phyloP scores from a whole-genome alignment of 1,140 invertebrate species.

The Papilio polyxenes region DNA sequence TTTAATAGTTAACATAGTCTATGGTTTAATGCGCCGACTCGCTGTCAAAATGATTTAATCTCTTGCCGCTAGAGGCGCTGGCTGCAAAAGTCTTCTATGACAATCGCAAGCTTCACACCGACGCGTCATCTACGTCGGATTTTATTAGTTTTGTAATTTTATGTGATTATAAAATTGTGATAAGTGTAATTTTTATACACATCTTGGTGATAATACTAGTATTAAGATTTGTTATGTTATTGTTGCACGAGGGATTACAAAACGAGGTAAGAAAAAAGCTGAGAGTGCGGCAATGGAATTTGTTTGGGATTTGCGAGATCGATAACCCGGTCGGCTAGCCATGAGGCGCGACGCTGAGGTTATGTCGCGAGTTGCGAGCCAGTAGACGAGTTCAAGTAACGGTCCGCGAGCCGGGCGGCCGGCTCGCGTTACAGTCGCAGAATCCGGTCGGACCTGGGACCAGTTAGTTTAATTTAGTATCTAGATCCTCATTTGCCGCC shows the following conservation, averaged over 20 bases:
- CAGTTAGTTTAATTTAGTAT: slow-evolving; percentile 74
- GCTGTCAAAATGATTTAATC: slow-evolving; percentile 40
- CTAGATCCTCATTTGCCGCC: slow-evolving; percentile 75
- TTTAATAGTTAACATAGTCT: slow-evolving; percentile 18
- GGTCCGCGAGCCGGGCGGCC: slow-evolving; percentile 65
- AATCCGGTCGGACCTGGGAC: slow-evolving; percentile 73
- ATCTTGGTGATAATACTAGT: slow-evolving; percentile 78
- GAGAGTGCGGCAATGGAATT: slow-evolving; percentile 56
- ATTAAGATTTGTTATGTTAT: slow-evolving; percentile 79
- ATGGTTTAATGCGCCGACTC: slow-evolving; percentile 40
- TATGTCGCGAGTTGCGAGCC: slow-evolving; percentile 74
- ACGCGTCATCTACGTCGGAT: slow-evolving; percentile 78
- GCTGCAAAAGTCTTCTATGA: slow-evolving; percentile 53
- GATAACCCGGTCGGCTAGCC: slow-evolving; percentile 79
- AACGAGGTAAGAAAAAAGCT: slow-evolving; percentile 68
- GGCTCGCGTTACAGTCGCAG: slow-evolving; percentile 71
- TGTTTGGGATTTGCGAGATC: slow-evolving; percentile 78
- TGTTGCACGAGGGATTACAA: slow-evolving; percentile 68
- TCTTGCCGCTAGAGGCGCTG: slow-evolving; percentile 46
- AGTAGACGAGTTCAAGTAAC: slow-evolving; percentile 77
- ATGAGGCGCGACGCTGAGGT: slow-evolving; percentile 78
- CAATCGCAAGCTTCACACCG: slow-evolving; percentile 74
- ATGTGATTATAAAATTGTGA: slow-evolving; percentile 79
- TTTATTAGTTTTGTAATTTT: slow-evolving; percentile 77
- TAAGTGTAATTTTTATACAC: slow-evolving; percentile 80